These are phyloP conservation scores for Anthopleura sola DNA, from an alignment of 64 coral and sea anemone genomes.

Conservation along the genomic window DNA sequence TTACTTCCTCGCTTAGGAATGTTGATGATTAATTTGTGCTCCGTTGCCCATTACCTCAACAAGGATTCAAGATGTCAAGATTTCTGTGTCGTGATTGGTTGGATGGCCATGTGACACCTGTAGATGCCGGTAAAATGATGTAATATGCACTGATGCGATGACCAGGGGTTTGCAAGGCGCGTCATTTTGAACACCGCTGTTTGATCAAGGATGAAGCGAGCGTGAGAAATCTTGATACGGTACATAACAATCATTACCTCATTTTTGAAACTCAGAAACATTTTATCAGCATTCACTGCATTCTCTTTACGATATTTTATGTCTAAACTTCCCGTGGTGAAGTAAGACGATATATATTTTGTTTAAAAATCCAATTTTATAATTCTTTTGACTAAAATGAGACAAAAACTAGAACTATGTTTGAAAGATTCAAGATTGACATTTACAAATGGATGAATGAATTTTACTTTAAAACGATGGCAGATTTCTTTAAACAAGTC, in stretches of 20 bases:
- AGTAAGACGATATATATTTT: too few relatives aligned
- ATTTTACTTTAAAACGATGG: too few relatives aligned
- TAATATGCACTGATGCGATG: slow-evolving; percentile 12
- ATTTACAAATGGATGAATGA: too few relatives aligned
- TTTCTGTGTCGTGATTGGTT: neutral
- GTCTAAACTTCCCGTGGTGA: too few relatives aligned
- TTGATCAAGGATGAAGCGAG: neutral
- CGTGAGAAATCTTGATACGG: neutral
- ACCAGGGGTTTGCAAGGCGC: neutral
- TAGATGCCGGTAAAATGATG: slow-evolving; percentile 10
- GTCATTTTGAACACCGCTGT: slow-evolving; percentile 9
- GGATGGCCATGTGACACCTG: neutral
- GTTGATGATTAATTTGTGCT: neutral
- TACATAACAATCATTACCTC: neutral
- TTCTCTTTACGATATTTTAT: too few relatives aligned
- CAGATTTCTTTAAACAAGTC: too few relatives aligned
- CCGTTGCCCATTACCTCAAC: slow-evolving; percentile 9
- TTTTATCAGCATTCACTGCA: too few relatives aligned
- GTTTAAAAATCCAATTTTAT: too few relatives aligned
- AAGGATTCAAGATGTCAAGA: neutral
- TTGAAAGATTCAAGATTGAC: too few relatives aligned
- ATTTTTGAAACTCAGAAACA: neutral
- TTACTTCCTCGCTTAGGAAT: slow-evolving; percentile 11
- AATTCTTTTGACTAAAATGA: too few relatives aligned
- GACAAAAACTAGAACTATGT: too few relatives aligned